Evolutionary conservation across 1,140 invertebrate genomes (phyloP).

Genomic region (Luehdorfia chinensis): DNA sequence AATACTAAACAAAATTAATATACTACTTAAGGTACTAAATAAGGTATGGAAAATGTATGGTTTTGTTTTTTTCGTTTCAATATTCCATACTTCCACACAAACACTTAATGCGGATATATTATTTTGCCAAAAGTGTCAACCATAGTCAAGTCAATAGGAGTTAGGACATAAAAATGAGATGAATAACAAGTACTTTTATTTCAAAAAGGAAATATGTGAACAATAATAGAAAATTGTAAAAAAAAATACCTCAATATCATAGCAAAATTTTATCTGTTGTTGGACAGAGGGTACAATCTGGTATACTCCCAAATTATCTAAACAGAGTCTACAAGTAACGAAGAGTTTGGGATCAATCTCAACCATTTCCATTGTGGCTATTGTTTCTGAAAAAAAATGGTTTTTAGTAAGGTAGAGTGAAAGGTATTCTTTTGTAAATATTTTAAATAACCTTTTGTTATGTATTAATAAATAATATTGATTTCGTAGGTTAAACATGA

Average conservation of each 20-base stretch:
- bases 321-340: slow-evolving; percentile 56
- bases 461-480: neutral
- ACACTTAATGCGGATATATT: no score
- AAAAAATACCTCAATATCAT: slow-evolving; percentile 61
- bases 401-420: no score
- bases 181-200: no score
- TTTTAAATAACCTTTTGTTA: neutral
- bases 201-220: no score
- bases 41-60: neutral
- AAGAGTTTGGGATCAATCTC: slow-evolving; percentile 57
- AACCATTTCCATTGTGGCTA: slow-evolving; percentile 33
- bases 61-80: no score
- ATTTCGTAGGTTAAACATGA: neutral
- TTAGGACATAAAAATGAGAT: no score
- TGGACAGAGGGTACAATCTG: slow-evolving; percentile 52
- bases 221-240: no score
- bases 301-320: slow-evolving; percentile 52
- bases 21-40: neutral
- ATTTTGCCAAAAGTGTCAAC: no score
- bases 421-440: no score
- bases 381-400: slow-evolving; percentile 18
- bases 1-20: neutral
- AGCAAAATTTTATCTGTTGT: slow-evolving; percentile 55
- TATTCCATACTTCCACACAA: no score
- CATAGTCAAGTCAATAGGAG: no score